Percentiles rank a stretch among this genome's conserved stretches.
Evolutionary conservation across 2,797 vertebrate species (phyloP).

Genomic region (Eulemur rubriventer): DNA sequence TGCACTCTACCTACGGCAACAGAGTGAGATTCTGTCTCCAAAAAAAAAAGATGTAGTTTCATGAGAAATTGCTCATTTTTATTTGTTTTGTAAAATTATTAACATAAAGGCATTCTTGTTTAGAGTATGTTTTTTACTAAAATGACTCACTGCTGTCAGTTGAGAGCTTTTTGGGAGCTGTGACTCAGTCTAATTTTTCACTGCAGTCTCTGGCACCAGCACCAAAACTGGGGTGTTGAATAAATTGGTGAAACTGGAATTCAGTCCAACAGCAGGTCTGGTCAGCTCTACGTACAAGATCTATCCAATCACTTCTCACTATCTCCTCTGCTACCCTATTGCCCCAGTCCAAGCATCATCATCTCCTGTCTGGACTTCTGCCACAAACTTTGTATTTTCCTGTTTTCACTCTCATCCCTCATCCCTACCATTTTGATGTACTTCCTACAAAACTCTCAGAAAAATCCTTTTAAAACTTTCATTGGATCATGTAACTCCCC

Average conservation of each 20-base stretch:
- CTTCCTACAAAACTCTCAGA: not conserved
- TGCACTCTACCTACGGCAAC: too few relatives aligned
- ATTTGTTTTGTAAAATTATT: not conserved
- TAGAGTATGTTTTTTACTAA: not conserved
- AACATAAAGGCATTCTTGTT: not conserved
- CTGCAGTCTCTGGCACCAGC: not conserved
- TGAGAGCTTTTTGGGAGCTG: not conserved
- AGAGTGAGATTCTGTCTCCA: too few relatives aligned
- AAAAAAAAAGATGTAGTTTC: not conserved
- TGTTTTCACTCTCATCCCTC: not conserved
- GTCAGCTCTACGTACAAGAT: not conserved
- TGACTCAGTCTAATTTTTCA: not conserved
- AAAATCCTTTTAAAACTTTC: not conserved
- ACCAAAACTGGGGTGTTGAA: not conserved
- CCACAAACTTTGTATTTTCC: not conserved
- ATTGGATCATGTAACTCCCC: not conserved
- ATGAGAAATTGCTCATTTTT: not conserved
- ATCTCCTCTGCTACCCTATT: not conserved
- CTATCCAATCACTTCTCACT: not conserved
- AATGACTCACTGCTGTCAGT: not conserved
- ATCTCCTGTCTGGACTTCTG: not conserved
- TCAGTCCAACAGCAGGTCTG: not conserved
- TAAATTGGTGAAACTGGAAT: not conserved
- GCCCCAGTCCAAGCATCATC: too few relatives aligned
- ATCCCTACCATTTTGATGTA: not conserved